Base-by-base conservation (phyloP, 2,113 vertebrate genomes). In the Antennarius striatus region DNA sequence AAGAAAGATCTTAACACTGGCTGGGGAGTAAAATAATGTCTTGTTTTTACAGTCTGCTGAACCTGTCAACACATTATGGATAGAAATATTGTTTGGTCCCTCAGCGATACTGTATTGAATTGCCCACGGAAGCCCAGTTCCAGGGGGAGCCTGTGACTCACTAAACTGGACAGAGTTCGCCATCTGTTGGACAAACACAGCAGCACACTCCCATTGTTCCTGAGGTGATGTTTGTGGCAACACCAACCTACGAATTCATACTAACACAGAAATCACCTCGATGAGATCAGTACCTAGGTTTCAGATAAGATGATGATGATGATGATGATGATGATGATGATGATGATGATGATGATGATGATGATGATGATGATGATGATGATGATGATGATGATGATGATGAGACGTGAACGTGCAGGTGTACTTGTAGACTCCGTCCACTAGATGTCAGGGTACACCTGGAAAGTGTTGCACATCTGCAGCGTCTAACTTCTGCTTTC, bases 391-490 rank as follows among this genome's bases (percentile, higher is more conserved):
- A 68, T 40, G 52, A 56, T 17, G 22, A 52, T 22, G 12, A 1
- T 29, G 12, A 50, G 50, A 29, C 3, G 4, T 53, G 5, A 47
- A 30, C 29, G 43, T 0, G 3, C 10, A 45, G 6, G 4, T 74
- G 79, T 63, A 54, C 39, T 8, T 77, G 43, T 57, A 2, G 29
- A 10, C 4, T 62, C 49, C 55, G n/a, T 43, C 78, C 92, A 85
- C 81, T 82, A 90, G 90, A 59, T 81, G 91, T 83, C 91, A 90
- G 78, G 17, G 71, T 78, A 64, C 32, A 57, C 51, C 52, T 61
- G 62, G 29, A 48, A 2, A 28, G 22, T 40, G 10, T 4, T 65
- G 11, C 56, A 22, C 43, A 17, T 58, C 36, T 62, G 47, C 51
- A 58, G 36, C 3, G 14, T 49, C 47, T 11, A 50, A 56, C 46